Base-by-base conservation (phyloP, 2,888 invertebrate species). In the Nasonovia ribisnigri region DNA sequence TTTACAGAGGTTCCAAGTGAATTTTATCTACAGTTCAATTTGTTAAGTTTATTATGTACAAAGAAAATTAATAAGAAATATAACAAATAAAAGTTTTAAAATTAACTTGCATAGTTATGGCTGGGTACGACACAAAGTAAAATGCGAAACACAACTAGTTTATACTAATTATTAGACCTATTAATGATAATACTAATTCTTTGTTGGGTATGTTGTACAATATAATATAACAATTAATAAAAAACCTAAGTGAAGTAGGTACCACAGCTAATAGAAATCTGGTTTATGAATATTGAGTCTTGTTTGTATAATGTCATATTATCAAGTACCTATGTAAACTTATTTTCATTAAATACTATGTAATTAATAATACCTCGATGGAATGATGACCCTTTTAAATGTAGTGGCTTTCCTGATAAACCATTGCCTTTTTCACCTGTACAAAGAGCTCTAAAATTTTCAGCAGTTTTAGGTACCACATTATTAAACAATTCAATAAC, bases 391-490 rank as follows among this genome's bases (percentile, higher is more conserved):
- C 98, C 98, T 96, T 98, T 98, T 95, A 97, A 99, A 96, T 98
- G 98, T 88, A 99, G 96, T 8, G 97, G 97, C 95, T 97, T 97
- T 6, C 97, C 97, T 95, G 96, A 95, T 43, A 95, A 95, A 0
- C 98, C 98, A 95, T 97, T 95, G 3, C 99, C 98, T 95, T 97
- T 97, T 96, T 99, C 98, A 6, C 99, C 99, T 0, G 99, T 99
- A 95, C 99, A 99, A 1, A 99, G 96, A 3, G 97, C 97, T 95
- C 98, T 96, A 95, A 99, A 99, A 96, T 99, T 99, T 96, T 99
- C 99, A 88, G 97, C 98, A 8, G 99, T 98, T 95, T 97, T 97
- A 48, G 99, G 99, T 94, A 98, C 98, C 92, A 97, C 96, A 96
- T 99, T 97, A 95, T 97, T 97, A 95, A 97, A 98, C 94, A 99